Evolutionary conservation across 2,888 invertebrate species (phyloP).

Genomic region (Nemotelus pantherinus): DNA sequence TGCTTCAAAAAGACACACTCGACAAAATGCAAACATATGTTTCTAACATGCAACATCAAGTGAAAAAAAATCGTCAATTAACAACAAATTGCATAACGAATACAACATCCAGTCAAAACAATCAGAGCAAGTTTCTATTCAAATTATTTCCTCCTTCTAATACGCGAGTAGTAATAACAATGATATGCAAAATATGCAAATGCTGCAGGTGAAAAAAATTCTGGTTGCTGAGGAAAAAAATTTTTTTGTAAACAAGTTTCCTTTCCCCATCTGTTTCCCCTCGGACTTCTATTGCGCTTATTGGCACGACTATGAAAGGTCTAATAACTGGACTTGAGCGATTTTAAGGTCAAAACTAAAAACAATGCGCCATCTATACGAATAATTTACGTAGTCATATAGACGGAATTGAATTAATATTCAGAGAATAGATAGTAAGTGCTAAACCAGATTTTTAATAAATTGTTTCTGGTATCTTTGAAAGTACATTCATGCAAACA

Average conservation of each 20-base stretch:
- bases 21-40: no score
- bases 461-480: neutral
- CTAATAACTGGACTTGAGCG: slow-evolving; percentile 16
- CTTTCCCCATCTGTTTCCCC: neutral
- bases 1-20: no score
- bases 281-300: neutral
- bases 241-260: slow-evolving; percentile 5
- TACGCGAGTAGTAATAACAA: no score
- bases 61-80: no score
- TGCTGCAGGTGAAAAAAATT: neutral
- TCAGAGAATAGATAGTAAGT: neutral
- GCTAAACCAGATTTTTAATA: slow-evolving; percentile 1
- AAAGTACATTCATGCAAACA: neutral
- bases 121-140: no score
- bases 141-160: no score
- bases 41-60: no score
- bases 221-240: neutral
- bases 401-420: slow-evolving; percentile 6
- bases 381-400: neutral
- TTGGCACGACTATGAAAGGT: neutral
- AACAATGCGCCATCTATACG: neutral
- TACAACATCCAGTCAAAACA: no score
- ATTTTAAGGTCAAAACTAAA: slow-evolving; percentile 1
- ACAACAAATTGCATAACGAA: no score
- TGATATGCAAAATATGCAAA: no score